Evolutionary conservation across 92 coral and sea anemone genomes (phyloP).

Genomic region (Phenganax stokvisi): DNA sequence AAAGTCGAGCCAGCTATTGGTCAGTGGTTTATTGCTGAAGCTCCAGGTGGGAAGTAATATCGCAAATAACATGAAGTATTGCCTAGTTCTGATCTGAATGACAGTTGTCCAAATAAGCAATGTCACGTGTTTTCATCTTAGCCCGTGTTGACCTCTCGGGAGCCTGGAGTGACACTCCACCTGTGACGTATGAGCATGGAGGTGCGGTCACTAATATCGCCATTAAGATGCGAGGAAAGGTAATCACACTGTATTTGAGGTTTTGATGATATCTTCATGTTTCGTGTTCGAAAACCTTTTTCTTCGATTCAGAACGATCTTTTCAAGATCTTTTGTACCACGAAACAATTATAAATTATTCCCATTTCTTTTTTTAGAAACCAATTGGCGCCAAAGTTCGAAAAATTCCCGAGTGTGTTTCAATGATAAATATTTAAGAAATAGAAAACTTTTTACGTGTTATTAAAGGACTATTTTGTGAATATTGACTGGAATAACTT

Average conservation of each 20-base stretch:
- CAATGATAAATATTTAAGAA: background rate
- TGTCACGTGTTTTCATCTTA: slow-evolving; percentile 8
- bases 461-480: too few relatives aligned
- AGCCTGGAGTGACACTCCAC: slow-evolving; percentile 99
- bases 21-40: slow-evolving; percentile 82
- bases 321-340: background rate
- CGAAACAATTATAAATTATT: too few relatives aligned
- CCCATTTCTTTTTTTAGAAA: slow-evolving; percentile 52
- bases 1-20: slow-evolving; percentile 57
- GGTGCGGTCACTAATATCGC: slow-evolving; percentile 83
- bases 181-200: slow-evolving; percentile 85
- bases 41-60: slow-evolving; percentile 59
- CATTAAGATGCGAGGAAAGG: slow-evolving; percentile 80
- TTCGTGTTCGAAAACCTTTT: background rate
- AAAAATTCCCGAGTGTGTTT: slow-evolving; percentile 80
- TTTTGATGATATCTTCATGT: background rate
- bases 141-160: slow-evolving; percentile 93
- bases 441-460: background rate
- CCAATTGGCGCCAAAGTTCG: slow-evolving; percentile 73
- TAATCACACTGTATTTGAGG: background rate
- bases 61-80: background rate
- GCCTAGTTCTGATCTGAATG: background rate
- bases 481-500: background rate
- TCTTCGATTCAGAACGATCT: background rate
- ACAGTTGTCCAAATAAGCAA: background rate